Evolutionary conservation across 2,113 vertebrate genomes (phyloP).

Genomic region (Esox niger): DNA sequence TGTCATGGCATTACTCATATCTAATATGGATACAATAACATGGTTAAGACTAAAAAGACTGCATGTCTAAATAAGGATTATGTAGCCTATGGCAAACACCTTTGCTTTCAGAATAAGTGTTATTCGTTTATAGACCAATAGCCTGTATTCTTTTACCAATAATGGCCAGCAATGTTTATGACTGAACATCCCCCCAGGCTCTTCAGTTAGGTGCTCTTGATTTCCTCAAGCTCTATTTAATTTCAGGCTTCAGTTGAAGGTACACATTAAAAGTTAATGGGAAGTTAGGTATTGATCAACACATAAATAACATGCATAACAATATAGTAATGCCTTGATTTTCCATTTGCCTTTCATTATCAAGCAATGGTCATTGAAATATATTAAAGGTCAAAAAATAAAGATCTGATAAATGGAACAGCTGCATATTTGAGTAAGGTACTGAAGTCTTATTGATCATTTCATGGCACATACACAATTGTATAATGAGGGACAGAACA

Average conservation of each 20-base stretch:
- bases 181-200: constrained; percentile 56
- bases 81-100: not conserved
- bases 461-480: too few species aligned
- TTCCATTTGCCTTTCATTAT: constrained; percentile 70
- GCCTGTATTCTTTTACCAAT: constrained; percentile 30
- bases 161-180: constrained; percentile 57
- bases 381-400: too few species aligned
- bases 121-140: constrained; percentile 42
- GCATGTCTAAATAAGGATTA: too few species aligned
- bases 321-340: constrained; percentile 68
- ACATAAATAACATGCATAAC: constrained; percentile 74
- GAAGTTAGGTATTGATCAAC: constrained; percentile 73
- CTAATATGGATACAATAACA: too few species aligned
- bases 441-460: too few species aligned
- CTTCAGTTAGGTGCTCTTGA: constrained; percentile 64
- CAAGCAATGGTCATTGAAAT: too few species aligned
- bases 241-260: constrained; percentile 70
- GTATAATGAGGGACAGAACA: too few species aligned
- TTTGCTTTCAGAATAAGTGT: not conserved
- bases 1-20: too few species aligned
- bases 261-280: constrained; percentile 75
- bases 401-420: too few species aligned
- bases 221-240: constrained; percentile 72
- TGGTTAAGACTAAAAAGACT: too few species aligned
- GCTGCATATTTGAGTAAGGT: too few species aligned